These are phyloP conservation scores for Pycnonotus jocosus DNA, from an alignment of 2,113 vertebrate species.

Conservation along the genomic window DNA sequence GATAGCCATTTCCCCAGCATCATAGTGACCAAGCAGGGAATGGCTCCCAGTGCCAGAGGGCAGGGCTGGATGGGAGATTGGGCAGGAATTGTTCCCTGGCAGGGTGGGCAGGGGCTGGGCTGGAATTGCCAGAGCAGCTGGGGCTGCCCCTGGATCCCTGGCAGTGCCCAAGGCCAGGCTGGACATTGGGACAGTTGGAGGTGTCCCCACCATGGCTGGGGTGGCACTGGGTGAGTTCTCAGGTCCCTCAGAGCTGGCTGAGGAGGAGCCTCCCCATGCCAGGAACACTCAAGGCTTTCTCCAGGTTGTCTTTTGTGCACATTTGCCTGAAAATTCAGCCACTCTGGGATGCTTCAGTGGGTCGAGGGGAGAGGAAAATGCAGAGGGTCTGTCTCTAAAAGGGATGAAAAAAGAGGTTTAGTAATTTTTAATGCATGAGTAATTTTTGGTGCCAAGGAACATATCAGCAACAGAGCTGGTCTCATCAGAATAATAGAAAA, in stretches of 20 bases:
- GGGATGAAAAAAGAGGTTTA: neutral
- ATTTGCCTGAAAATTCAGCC: neutral
- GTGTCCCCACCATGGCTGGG: neutral
- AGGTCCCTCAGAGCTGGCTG: neutral
- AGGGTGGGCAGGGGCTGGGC: neutral
- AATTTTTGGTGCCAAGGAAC: neutral
- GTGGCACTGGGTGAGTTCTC: too few species aligned
- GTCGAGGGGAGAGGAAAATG: neutral
- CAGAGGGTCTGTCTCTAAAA: neutral
- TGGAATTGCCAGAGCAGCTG: neutral
- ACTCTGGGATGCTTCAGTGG: neutral
- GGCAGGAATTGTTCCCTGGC: neutral
- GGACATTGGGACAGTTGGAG: neutral
- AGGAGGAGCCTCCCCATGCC: neutral
- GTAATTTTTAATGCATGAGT: neutral
- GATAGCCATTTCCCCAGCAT: neutral
- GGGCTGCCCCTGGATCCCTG: neutral
- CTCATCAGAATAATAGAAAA: conserved; percentile 22
- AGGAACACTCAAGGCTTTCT: neutral
- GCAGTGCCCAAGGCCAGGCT: neutral
- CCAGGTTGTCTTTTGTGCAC: neutral
- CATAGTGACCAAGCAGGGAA: neutral
- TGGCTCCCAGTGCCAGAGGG: neutral
- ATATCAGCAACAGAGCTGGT: neutral
- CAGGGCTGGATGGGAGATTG: neutral